These are phyloP conservation scores for Euclidia mi DNA, from an alignment of 2,888 invertebrate genomes.

Conservation along the genomic window DNA sequence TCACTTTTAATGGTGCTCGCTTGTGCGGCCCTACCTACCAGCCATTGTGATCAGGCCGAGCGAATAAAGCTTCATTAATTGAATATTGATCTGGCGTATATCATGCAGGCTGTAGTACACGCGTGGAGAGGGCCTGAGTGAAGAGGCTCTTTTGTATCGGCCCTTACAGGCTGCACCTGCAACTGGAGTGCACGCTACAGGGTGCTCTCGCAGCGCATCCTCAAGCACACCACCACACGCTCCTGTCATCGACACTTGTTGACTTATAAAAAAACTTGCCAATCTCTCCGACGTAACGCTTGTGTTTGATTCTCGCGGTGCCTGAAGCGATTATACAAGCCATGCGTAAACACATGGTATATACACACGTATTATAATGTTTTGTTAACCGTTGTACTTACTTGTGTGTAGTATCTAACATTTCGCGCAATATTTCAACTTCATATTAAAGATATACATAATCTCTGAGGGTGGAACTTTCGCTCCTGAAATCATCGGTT, in stretches of 20 bases:
- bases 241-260: slow-evolving; percentile 13
- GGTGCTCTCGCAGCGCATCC: slow-evolving; percentile 16
- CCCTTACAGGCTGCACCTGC: no score
- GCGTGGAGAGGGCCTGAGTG: slow-evolving; percentile 34
- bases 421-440: no score
- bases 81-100: slow-evolving; percentile 41
- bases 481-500: slow-evolving; percentile 10
- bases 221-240: slow-evolving; percentile 3
- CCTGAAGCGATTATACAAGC: not conserved
- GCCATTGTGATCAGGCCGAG: not conserved
- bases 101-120: slow-evolving; percentile 43
- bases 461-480: slow-evolving; percentile 11
- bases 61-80: slow-evolving; percentile 23
- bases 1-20: no score
- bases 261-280: not conserved
- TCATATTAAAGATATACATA: not conserved
- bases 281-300: not conserved
- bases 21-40: no score
- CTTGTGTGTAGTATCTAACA: no score
- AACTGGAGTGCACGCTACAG: slow-evolving; percentile 41
- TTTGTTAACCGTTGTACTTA: no score
- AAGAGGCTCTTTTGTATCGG: slow-evolving; percentile 52
- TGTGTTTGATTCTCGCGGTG: not conserved
- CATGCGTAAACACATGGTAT: not conserved
- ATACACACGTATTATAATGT: not conserved